These are phyloP conservation scores for Phyllostomus discolor DNA, from an alignment of 2,113 vertebrate species.

Conservation along the genomic window DNA sequence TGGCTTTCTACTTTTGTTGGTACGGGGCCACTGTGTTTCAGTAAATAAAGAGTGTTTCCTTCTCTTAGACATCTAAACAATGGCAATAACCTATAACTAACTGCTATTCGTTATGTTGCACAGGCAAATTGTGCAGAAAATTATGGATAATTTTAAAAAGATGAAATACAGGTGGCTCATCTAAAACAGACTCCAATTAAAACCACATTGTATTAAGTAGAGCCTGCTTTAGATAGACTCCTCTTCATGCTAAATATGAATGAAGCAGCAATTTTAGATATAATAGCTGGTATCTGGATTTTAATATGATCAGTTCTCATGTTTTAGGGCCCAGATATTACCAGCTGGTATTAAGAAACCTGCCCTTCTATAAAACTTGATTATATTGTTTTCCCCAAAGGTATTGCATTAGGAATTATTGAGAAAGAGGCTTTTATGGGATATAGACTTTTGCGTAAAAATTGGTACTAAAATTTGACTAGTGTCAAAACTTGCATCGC, in stretches of 20 bases:
- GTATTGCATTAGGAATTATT: constrained; percentile 37
- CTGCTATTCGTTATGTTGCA: constrained; percentile 69
- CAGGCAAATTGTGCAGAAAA: constrained; percentile 75
- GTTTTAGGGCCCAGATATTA: constrained; percentile 58
- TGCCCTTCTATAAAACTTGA: constrained; percentile 58
- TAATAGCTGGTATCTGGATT: constrained; percentile 75
- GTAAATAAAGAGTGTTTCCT: constrained; percentile 41
- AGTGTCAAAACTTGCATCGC: constrained; percentile 45
- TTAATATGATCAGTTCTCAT: constrained; percentile 70
- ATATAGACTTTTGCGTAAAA: constrained; percentile 57
- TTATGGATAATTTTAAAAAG: constrained; percentile 76
- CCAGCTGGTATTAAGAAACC: constrained; percentile 69
- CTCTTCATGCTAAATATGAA: constrained; percentile 71
- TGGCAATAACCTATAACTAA: constrained; percentile 70
- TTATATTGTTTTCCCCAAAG: constrained; percentile 60
- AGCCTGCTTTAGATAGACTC: constrained; percentile 63
- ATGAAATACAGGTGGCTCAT: constrained; percentile 78
- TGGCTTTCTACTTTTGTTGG: neutral
- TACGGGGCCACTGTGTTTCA: neutral
- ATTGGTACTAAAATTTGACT: constrained; percentile 33
- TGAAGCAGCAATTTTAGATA: constrained; percentile 68
- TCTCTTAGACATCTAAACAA: constrained; percentile 62
- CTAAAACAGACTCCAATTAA: constrained; percentile 76
- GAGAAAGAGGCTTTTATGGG: constrained; percentile 55
- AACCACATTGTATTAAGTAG: constrained; percentile 76